Evolutionary conservation across 2,888 invertebrate species (phyloP).

Genomic region (Nipponacmea schrenckii): DNA sequence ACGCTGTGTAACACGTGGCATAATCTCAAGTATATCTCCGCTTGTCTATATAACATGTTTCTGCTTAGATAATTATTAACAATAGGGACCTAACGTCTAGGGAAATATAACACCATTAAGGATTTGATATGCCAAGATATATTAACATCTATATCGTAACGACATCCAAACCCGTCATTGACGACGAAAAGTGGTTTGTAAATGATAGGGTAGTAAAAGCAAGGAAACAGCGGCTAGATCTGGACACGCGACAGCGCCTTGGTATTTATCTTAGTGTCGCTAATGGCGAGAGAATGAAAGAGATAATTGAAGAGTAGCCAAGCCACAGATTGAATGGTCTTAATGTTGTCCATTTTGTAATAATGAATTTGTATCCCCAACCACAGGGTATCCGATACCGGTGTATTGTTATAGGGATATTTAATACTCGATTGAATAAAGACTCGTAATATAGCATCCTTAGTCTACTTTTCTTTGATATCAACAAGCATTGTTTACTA

Average conservation of each 20-base stretch:
- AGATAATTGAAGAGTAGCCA: neutral
- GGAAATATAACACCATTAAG: neutral
- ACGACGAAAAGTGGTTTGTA: neutral
- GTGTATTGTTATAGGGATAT: neutral
- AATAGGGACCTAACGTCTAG: neutral
- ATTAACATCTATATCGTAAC: neutral
- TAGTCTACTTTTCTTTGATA: no score
- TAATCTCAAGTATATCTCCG: no score
- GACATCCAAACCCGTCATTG: neutral
- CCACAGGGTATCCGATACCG: neutral
- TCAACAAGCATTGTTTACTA: no score
- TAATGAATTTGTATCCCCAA: slow-evolving; percentile 2
- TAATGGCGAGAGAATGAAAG: slow-evolving; percentile 2
- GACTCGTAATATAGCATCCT: no score
- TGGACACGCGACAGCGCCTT: slow-evolving; percentile 4
- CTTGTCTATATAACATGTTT: no score
- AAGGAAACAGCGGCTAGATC: neutral
- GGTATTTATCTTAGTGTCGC: slow-evolving; percentile 1
- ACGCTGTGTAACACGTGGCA: no score
- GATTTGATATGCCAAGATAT: neutral
- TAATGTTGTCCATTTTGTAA: neutral
- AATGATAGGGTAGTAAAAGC: slow-evolving; percentile 1
- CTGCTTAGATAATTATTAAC: no score
- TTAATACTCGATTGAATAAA: neutral
- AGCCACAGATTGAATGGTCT: neutral